Base-by-base conservation (phyloP, 2,888 invertebrate species). In the Parasteatoda lunata region DNA sequence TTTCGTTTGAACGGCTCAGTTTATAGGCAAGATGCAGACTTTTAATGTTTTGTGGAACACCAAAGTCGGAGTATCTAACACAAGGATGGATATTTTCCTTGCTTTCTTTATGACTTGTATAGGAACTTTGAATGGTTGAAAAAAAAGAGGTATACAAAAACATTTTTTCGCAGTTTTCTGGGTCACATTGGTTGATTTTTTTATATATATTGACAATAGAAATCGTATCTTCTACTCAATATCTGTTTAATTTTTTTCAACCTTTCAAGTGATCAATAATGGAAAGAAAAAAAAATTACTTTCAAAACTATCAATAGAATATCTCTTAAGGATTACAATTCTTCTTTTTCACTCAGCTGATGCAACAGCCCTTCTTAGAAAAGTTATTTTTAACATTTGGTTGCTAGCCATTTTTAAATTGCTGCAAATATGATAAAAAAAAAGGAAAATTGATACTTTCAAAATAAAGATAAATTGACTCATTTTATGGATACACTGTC, bases 21-120 rank as follows among this genome's bases (percentile, higher is more conserved):
- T 80, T 80, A 80, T 80, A 73, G 72, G 65, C 80, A 80, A 80
- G 73, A 73, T 64, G 47, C 66, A 11, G 66, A 66, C 72, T 71
- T 80, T 80, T 80, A 80, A 80, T 73, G 80, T 8, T 65, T 73
- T 73, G 80, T 52, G 73, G 72, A 72, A 80, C 65, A 65, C 45
- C 66, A 80, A 45, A 30, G 72, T 80, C 73, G 66, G 54, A 70
- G 70, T 70, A 54, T 78, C 69, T 78, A 68, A 70, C 72, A 72
- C 72, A 45, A 45, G 73, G 66, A 80, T 70, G 73, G 52, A 73
- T 66, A 65, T 64, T 80, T 45, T 72, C 73, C 49, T 49, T 66
- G 15, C 65, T 52, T 66, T 52, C 66, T 30, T 52, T 68, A 52
- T 78, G 78, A 47, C 70, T 54, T 52, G 59, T 73, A 47, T 49